Evolutionary conservation across 2,797 vertebrate species (phyloP), one percentile per base, ranked within the genome.

Genomic region (Rhynchonycteris naso): DNA sequence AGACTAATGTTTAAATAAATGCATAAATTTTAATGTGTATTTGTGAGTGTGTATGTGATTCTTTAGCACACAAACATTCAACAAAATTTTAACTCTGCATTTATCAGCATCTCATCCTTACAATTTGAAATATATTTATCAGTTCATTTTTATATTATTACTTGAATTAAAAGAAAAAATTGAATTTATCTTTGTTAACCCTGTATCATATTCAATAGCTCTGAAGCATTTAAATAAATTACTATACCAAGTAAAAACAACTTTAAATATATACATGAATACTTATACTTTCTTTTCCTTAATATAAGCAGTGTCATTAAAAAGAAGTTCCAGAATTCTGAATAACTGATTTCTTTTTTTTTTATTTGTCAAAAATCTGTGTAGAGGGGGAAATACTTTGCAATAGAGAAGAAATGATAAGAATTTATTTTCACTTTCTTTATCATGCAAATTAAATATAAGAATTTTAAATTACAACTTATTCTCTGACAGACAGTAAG

Each of bases 401-500:
- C 1, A 91, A 28, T 84, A 22, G 68, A 54, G 95, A 95, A 66
- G 2, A 68, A 86, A 22, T 88, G 61, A 81, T 33, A 76, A 90
- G 18, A 86, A 85, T 6, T 3, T 35, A 88, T 76, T 88, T 84
- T 92, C 22, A 59, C 10, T 56, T 75, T 58, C 24, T 66, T 81
- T 95, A 3, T 52, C 26, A 92, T 33, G 52, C 5, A 90, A 65
- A 88, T 54, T 11, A 92, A 21, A 69, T 24, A 66, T 61, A 72
- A 92, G 26, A 91, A 65, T 81, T 93, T 26, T 68, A 93, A 95
- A 86, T 88, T 24, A 78, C 88, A 89, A 68, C 3, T 12, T 58
- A 84, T 78, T 86, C 18, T 90, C 22, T 76, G 13, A 95, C 15
- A 93, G 24, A 88, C 5, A 91, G 5, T 72, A 81, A 65, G 18